Evolutionary conservation across 2,113 vertebrate species (phyloP), one percentile per base, ranked within the genome.

Genomic region (Ginglymostoma cirratum): DNA sequence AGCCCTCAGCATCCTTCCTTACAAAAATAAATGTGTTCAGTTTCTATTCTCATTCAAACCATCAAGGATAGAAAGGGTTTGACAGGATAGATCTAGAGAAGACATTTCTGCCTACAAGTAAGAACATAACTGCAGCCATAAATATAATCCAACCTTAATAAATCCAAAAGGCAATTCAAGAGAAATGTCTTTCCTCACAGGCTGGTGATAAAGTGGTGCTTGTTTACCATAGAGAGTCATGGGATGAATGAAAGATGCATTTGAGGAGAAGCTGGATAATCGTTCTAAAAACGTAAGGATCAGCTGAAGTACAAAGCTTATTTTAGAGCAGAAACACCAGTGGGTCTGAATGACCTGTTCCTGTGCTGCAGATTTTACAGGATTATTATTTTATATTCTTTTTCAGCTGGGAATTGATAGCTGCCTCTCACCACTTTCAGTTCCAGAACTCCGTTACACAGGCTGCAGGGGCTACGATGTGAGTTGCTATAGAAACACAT

Each of bases 401-500:
- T 65, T 93, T 65, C 34, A 92, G 85, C 17, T n/a, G 19, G 45
- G 85, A 23, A 45, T 23, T 45, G 45, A 48, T 87, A 23, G 0
- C 55, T 30, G 30, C n/a, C 3, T 5, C 80, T 23, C 38, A 5
- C 34, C 3, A 15, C 12, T 34, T 2, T 65, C 5, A 21, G 2
- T 23, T n/a, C 89, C 55, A 0, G 61, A 15, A 21, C 34, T 23
- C 7, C 17, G 15, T 5, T 92, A 34, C 1, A 66, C 34, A 17
- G 89, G 23, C n/a, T 93, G 89, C 61, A 67, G 61, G n/a, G 89
- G 66, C 6, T 17, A 55, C 2, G 48, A 14, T 87, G 61, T 6
- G 30, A 21, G 89, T 93, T 93, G 89, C 89, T 93, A 93, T 93
- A 23, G 89, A 93, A 93, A 93, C 89, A 6, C 89, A 38, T 8